Conservation (phyloP, 2,113 vertebrate genomes). For the Salvator merianae region DNA sequence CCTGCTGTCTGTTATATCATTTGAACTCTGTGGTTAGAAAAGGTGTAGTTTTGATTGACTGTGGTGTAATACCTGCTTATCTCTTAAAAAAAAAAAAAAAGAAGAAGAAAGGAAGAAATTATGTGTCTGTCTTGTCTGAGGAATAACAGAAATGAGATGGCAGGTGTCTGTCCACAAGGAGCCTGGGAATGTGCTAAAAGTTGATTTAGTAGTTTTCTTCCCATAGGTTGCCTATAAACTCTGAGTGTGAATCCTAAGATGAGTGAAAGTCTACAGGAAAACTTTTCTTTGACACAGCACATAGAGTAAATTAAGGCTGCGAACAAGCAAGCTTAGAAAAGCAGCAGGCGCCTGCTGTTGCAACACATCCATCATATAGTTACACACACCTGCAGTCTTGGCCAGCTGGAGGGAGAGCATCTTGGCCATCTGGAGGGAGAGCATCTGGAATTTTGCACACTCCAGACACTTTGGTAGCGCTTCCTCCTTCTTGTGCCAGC, state of each 20-base stretch:
- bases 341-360: too few species aligned
- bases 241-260: too few species aligned
- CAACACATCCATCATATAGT: too few species aligned
- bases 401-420: too few species aligned
- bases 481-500: too few species aligned
- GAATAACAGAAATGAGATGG: slow-evolving; percentile 13
- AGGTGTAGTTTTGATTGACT: neutral
- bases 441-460: too few species aligned
- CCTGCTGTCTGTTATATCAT: neutral
- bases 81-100: neutral
- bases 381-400: too few species aligned
- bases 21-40: neutral
- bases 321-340: too few species aligned
- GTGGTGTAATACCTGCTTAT: slow-evolving; percentile 10
- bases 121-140: neutral
- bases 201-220: neutral
- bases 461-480: too few species aligned
- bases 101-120: neutral
- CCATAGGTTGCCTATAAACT: neutral
- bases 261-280: neutral
- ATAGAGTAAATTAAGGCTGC: neutral
- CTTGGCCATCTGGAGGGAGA: too few species aligned
- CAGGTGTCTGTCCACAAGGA: neutral
- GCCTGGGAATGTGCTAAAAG: neutral
- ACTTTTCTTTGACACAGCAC: neutral